Percentiles rank a stretch among this genome's conserved stretches.
Evolutionary conservation across 1,140 invertebrate genomes (phyloP).

Genomic region (Polypedilum pembai): DNA sequence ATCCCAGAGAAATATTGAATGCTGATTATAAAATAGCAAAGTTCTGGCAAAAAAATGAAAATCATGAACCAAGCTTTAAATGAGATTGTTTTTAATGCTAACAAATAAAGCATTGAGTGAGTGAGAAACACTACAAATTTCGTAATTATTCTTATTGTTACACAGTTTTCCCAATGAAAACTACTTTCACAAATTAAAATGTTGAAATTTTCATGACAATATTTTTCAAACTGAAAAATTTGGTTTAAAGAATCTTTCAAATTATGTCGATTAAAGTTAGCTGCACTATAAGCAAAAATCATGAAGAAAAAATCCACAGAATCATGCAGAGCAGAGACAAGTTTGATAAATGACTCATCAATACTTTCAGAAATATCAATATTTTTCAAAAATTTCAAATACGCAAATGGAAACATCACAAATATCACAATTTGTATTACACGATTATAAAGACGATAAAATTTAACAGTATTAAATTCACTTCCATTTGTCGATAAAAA

Average conservation of each 20-base stretch:
- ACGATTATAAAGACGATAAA: neutral
- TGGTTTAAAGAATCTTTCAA: neutral
- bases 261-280: neutral
- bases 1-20: neutral
- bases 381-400: neutral
- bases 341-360: neutral
- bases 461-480: neutral
- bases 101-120: neutral
- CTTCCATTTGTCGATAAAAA: neutral
- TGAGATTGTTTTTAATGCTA: neutral
- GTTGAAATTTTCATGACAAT: neutral
- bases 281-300: neutral
- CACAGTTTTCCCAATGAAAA: neutral
- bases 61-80: neutral
- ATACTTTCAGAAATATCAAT: neutral
- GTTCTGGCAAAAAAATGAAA: neutral
- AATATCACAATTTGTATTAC: neutral
- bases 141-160: neutral
- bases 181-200: neutral
- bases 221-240: neutral
- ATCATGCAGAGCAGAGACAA: neutral
- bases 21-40: neutral
- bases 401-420: neutral
- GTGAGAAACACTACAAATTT: neutral
- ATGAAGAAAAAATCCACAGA: neutral